Evolutionary conservation across 2,113 vertebrate species (phyloP).

Genomic region (Felis chaus): DNA sequence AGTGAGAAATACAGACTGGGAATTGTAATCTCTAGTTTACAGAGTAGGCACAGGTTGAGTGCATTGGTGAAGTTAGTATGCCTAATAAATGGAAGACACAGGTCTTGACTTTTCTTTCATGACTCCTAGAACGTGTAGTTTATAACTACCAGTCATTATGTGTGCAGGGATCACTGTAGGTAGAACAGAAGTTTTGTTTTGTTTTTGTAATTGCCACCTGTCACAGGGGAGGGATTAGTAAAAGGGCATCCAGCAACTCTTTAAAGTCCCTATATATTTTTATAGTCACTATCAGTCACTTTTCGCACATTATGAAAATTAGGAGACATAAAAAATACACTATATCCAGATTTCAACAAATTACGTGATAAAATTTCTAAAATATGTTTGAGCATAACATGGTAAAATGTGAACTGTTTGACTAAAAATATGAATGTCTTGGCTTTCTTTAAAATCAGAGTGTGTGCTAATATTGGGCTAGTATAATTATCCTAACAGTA

Average conservation of each 20-base stretch:
- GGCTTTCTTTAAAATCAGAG: not conserved
- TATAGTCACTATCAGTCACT: not conserved
- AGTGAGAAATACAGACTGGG: not conserved
- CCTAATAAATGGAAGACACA: not conserved
- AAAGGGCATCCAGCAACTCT: not conserved
- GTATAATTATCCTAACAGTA: not conserved
- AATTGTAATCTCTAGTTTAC: not conserved
- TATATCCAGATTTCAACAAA: not conserved
- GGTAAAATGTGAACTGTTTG: not conserved
- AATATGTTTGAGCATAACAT: not conserved
- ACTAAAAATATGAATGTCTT: slow-evolving; percentile 12
- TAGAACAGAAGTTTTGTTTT: not conserved
- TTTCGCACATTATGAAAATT: not conserved
- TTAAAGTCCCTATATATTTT: not conserved
- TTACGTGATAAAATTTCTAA: not conserved
- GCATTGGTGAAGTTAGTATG: not conserved
- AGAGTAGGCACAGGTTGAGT: not conserved
- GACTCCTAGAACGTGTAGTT: not conserved
- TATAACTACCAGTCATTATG: not conserved
- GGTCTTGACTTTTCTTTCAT: not conserved
- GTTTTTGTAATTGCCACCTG: not conserved
- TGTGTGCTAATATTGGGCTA: not conserved
- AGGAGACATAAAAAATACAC: not conserved
- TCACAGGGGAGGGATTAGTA: not conserved
- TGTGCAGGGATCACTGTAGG: not conserved